phyloP scores from a whole-genome alignment of 2,797 vertebrate genomes.

The Cynodonichthys magdalenae region DNA sequence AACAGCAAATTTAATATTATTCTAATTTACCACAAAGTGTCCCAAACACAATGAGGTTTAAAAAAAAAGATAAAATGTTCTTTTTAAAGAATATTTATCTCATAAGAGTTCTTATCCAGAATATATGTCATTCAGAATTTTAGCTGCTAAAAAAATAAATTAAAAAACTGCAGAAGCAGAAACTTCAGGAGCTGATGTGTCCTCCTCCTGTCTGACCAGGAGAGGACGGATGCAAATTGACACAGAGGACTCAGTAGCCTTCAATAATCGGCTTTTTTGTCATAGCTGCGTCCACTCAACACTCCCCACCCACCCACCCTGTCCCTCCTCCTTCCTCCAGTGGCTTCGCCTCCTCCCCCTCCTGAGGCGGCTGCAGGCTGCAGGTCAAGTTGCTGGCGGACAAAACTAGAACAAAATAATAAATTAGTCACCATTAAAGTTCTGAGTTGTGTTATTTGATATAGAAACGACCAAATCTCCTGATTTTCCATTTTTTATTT shows the following conservation, averaged over 20 bases:
- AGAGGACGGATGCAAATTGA: conserved; percentile 53
- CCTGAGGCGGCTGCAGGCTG: not conserved
- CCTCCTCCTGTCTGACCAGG: conserved; percentile 27
- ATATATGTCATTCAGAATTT: conserved; percentile 4
- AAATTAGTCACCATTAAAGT: conserved; percentile 16
- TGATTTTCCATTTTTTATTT: too few relatives aligned
- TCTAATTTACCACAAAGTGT: too few relatives aligned
- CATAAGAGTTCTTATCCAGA: conserved; percentile 13
- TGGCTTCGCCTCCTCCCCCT: not conserved
- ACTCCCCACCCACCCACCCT: conserved; percentile 25
- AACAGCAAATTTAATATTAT: not conserved
- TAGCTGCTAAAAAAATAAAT: not conserved
- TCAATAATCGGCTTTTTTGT: conserved; percentile 78
- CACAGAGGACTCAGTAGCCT: conserved; percentile 55
- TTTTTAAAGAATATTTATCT: not conserved
- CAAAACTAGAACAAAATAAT: conserved; percentile 5
- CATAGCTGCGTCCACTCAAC: conserved; percentile 58
- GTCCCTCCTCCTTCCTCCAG: conserved; percentile 8
- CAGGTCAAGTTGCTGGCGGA: conserved; percentile 41
- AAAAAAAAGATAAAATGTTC: not conserved
- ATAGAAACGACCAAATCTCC: not conserved
- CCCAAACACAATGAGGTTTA: too few relatives aligned
- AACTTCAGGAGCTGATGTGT: conserved; percentile 13
- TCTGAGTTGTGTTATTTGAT: not conserved
- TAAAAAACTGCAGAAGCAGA: not conserved